These are phyloP conservation scores for Larimichthys polyactis DNA, from an alignment of 2,113 vertebrate species.

Conservation along the genomic window DNA sequence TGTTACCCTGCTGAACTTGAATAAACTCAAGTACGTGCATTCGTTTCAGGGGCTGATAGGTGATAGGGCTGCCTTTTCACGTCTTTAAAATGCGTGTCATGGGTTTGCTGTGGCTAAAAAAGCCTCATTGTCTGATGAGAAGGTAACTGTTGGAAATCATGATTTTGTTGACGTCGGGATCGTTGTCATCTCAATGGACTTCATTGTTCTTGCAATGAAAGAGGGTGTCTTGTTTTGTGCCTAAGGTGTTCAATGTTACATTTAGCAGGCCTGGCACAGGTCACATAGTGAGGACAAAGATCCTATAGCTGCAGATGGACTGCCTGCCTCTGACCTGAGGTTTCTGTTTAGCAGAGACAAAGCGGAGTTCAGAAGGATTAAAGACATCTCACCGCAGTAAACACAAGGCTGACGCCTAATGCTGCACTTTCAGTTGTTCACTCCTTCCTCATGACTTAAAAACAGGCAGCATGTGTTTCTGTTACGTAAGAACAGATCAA, in stretches of 20 bases:
- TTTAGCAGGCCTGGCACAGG: conserved; percentile 34
- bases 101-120: conserved; percentile 55
- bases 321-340: conserved; percentile 17
- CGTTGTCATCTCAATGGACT: conserved; percentile 63
- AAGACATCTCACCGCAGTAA: conserved; percentile 14
- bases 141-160: conserved; percentile 74
- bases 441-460: conserved; percentile 47
- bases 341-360: conserved; percentile 29
- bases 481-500: conserved; percentile 31
- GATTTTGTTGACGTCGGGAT: conserved; percentile 61
- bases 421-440: conserved; percentile 14
- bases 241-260: conserved; percentile 63
- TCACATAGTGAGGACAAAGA: conserved; percentile 30
- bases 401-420: conserved; percentile 8
- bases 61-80: conserved; percentile 25
- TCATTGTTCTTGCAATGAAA: conserved; percentile 73
- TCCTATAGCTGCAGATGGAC: conserved; percentile 19
- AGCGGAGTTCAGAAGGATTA: conserved; percentile 12
- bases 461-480: conserved; percentile 32
- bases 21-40: not conserved
- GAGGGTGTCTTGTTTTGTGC: conserved; percentile 64
- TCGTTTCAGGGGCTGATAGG: conserved; percentile 10
- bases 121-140: conserved; percentile 58
- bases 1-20: conserved; percentile 25
- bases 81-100: conserved; percentile 56